These are phyloP conservation scores for Galendromus occidentalis DNA, from an alignment of 1,140 invertebrate species.

Conservation along the genomic window DNA sequence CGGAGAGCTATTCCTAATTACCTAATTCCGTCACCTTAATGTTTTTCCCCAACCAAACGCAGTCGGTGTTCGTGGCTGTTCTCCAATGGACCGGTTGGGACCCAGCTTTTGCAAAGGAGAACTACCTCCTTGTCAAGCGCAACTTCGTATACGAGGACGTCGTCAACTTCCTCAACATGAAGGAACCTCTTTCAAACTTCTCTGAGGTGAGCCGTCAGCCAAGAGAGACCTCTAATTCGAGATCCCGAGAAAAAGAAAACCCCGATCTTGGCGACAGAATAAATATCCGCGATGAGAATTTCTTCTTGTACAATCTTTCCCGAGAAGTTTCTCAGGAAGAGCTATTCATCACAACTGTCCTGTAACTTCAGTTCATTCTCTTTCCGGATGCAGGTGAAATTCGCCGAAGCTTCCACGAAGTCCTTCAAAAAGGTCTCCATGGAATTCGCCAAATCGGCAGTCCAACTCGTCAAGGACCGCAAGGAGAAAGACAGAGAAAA, in stretches of 20 bases:
- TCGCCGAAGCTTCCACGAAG: neutral
- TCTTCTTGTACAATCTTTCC: too few relatives aligned
- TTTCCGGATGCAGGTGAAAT: neutral
- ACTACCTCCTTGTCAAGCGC: slow-evolving; percentile 46
- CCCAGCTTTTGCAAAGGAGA: slow-evolving; percentile 52
- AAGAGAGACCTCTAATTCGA: too few relatives aligned
- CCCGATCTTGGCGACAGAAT: too few relatives aligned
- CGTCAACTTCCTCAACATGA: slow-evolving; percentile 15
- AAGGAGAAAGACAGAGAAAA: slow-evolving; percentile 6
- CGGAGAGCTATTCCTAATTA: too few relatives aligned
- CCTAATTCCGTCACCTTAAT: neutral
- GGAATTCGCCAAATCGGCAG: neutral
- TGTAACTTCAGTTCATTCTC: too few relatives aligned
- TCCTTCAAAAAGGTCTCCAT: neutral
- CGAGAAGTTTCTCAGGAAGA: too few relatives aligned
- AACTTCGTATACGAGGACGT: slow-evolving; percentile 35
- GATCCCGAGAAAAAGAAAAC: too few relatives aligned
- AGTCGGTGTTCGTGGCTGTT: slow-evolving; percentile 39
- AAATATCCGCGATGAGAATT: too few relatives aligned
- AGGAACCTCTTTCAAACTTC: neutral
- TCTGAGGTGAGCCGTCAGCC: neutral
- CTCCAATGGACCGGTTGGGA: slow-evolving; percentile 61
- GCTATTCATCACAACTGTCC: too few relatives aligned
- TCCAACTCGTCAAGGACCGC: neutral
- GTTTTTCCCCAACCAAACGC: neutral